phyloP scores from a whole-genome alignment of 2,113 vertebrate genomes.

The Gobiocypris rarus region DNA sequence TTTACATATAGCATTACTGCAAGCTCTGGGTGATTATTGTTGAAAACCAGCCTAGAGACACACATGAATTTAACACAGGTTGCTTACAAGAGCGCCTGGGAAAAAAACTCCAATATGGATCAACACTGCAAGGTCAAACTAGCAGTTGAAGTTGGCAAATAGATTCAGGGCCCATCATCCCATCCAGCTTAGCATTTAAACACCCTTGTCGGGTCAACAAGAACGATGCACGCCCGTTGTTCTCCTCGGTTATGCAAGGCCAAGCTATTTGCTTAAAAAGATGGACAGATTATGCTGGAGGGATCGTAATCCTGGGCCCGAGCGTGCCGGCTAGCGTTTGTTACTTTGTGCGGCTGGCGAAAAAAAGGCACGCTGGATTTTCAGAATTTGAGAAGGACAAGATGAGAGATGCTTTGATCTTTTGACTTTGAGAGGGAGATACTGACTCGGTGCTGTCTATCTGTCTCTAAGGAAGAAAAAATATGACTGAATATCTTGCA shows the following conservation, averaged over 20 bases:
- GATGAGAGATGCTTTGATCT: slow-evolving; percentile 43
- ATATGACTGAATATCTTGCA: not conserved
- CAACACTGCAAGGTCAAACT: not conserved
- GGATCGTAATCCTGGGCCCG: slow-evolving; percentile 25
- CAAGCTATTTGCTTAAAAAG: slow-evolving; percentile 61
- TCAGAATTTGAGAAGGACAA: slow-evolving; percentile 39
- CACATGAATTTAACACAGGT: slow-evolving; percentile 11
- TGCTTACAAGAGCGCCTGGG: slow-evolving; percentile 60
- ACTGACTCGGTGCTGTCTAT: slow-evolving; percentile 36
- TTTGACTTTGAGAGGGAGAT: slow-evolving; percentile 27
- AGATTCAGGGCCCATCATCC: not conserved
- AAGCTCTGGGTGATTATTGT: slow-evolving; percentile 66
- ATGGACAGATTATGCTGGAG: slow-evolving; percentile 63
- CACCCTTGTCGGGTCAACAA: not conserved
- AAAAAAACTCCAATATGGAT: slow-evolving; percentile 47
- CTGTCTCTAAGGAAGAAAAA: slow-evolving; percentile 38
- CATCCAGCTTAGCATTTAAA: slow-evolving; percentile 28
- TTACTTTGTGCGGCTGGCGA: not conserved
- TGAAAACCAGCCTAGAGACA: slow-evolving; percentile 44
- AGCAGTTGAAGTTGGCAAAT: not conserved
- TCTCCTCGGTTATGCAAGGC: slow-evolving; percentile 46
- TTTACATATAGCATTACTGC: slow-evolving; percentile 70
- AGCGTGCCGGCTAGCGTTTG: slow-evolving; percentile 43
- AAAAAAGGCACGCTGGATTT: slow-evolving; percentile 51
- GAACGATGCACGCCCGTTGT: slow-evolving; percentile 37